Base-by-base conservation (phyloP, 2,797 vertebrate genomes). In the Petrocephalus sullivani region DNA sequence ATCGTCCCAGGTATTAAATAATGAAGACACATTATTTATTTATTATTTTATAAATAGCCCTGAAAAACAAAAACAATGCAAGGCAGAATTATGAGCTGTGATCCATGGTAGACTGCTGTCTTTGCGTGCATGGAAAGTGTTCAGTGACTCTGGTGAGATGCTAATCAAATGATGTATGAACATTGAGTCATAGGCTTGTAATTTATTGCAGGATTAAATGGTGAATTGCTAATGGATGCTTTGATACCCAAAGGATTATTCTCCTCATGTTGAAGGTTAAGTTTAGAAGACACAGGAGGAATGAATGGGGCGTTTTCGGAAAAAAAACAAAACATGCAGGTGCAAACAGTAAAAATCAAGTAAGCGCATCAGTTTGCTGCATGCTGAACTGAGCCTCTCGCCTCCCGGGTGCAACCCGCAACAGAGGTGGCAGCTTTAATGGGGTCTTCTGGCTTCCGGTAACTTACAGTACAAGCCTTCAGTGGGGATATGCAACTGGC, bases 1-100 rank as follows among this genome's bases (percentile, higher is more conserved):
- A 37, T 71, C 64, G 33, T 71, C 64, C 33, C 28, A n/a, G 37
- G 71, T 46, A 46, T 78, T 78, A 78, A 78, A 78, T 78, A 78
- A 46, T 46, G 41, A 19, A 41, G 71, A 46, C 41, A n/a, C 41
- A 78, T 78, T 41, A 78, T 46, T 41, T 78, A 71, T 71, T 71
- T 71, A 71, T 78, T 78, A 46, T 78, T 78, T 78, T 78, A 78
- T 78, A 78, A 41, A 78, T 78, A 41, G 71, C 71, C 37, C 71
- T 78, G 71, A 46, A 78, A 78, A 41, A 78, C 33, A 78, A 78
- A 78, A 78, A 46, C 41, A 12, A 1, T 16, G 14, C 9, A 46
- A 78, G 14, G 14, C 37, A 46, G 37, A 78, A 41, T n/a, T 78
- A 78, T 78, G 37, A 78, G 16, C 71, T 5, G 33, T 78, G 71